phyloP scores from a whole-genome alignment of 1,140 invertebrate species.

The Telenomus remus region DNA sequence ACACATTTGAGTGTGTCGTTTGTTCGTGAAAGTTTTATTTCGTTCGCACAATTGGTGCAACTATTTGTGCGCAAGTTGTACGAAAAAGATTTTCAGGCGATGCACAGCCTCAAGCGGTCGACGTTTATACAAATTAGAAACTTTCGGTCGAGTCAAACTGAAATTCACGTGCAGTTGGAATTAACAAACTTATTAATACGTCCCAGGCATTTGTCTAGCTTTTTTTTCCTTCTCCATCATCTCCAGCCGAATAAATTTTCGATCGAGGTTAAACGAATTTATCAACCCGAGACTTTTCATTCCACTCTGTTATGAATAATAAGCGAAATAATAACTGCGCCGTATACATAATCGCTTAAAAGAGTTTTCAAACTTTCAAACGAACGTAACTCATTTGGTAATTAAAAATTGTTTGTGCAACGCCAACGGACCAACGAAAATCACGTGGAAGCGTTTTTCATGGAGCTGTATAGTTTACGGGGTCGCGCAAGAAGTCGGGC shows the following conservation, averaged over 20 bases:
- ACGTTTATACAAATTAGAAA: slow-evolving; percentile 43
- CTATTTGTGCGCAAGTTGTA: slow-evolving; percentile 23
- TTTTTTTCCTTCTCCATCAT: slow-evolving; percentile 20
- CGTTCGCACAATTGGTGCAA: slow-evolving; percentile 18
- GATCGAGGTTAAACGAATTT: slow-evolving; percentile 22
- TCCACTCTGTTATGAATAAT: slow-evolving; percentile 20
- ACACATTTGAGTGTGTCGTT: neutral
- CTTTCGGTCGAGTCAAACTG: slow-evolving; percentile 21
- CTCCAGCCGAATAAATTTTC: slow-evolving; percentile 20
- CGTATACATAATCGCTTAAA: slow-evolving; percentile 23
- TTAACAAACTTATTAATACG: slow-evolving; percentile 35
- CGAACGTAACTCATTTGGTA: slow-evolving; percentile 41
- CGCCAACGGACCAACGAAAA: slow-evolving; percentile 14
- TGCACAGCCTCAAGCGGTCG: too few relatives aligned
- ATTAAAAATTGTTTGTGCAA: slow-evolving; percentile 31
- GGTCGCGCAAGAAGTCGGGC: too few relatives aligned
- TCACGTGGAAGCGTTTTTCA: slow-evolving; percentile 7
- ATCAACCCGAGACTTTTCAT: neutral
- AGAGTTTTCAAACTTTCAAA: slow-evolving; percentile 32
- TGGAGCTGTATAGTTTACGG: too few relatives aligned
- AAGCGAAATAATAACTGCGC: slow-evolving; percentile 15
- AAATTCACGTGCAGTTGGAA: slow-evolving; percentile 21
- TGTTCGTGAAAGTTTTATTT: slow-evolving; percentile 30
- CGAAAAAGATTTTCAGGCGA: slow-evolving; percentile 15
- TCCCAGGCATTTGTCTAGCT: too few relatives aligned